phyloP scores from a whole-genome alignment of 2,113 vertebrate species.

The Sitta europaea region DNA sequence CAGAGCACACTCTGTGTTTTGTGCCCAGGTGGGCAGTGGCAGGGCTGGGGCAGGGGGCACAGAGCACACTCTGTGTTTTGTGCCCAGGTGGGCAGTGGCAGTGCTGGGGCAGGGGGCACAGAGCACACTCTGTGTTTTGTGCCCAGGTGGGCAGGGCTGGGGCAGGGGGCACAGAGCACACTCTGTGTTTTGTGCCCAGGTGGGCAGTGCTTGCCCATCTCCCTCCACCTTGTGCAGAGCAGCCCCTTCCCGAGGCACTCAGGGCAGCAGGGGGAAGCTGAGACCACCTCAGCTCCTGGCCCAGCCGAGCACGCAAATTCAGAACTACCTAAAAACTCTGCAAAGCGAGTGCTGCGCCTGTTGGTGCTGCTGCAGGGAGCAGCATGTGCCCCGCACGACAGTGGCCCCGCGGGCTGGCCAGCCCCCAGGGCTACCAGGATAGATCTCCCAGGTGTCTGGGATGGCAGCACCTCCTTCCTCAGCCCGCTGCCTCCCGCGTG shows the following conservation, averaged over 20 bases:
- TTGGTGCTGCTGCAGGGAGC: not conserved
- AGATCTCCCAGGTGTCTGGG: not conserved
- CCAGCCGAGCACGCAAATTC: not conserved
- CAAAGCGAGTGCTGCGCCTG: not conserved
- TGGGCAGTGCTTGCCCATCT: not conserved
- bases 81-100: not conserved
- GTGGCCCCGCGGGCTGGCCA: not conserved
- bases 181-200: not conserved
- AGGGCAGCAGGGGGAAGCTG: not conserved
- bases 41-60: not conserved
- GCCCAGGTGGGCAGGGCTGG: not conserved
- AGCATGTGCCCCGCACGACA: fast-evolving
- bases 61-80: not conserved
- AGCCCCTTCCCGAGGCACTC: not conserved
- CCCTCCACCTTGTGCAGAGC: not conserved
- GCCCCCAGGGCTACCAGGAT: not conserved
- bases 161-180: not conserved
- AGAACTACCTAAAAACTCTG: not conserved
- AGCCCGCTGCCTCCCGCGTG: no score
- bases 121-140: not conserved
- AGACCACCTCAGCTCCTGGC: not conserved
- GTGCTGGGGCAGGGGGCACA: not conserved
- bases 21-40: not conserved
- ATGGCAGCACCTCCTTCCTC: not conserved
- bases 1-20: not conserved